Evolutionary conservation across 2,113 vertebrate genomes (phyloP).

Genomic region (Oncorhynchus kisutch): DNA sequence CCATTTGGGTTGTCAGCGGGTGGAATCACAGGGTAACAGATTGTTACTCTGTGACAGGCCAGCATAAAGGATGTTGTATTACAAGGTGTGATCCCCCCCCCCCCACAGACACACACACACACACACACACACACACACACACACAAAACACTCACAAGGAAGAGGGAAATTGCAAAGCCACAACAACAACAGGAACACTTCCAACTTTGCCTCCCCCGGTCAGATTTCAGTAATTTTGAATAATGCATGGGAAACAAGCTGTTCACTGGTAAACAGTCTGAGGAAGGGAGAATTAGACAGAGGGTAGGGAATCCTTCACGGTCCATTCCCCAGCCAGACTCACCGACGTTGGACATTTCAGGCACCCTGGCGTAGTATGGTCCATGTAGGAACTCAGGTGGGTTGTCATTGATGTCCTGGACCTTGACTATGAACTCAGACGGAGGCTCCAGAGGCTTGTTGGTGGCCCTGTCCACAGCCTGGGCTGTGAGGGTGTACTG

Average conservation of each 20-base stretch:
- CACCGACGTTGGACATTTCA: constrained; percentile 98
- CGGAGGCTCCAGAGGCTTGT: constrained; percentile 91
- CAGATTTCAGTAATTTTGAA: constrained; percentile 35
- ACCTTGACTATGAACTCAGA: constrained; percentile 99
- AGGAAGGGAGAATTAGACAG: background rate
- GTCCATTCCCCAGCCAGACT: constrained; percentile 56
- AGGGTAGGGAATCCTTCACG: background rate
- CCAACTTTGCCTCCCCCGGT: constrained; percentile 23
- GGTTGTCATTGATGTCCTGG: constrained; percentile 99
- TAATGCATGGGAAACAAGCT: constrained; percentile 38
- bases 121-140: background rate
- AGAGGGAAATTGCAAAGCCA: background rate
- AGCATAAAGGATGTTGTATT: constrained; percentile 56
- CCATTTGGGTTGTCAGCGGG: constrained; percentile 31
- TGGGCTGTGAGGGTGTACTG: constrained; percentile 96
- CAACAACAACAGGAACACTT: background rate
- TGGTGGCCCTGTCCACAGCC: constrained; percentile 91
- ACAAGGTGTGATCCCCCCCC: constrained; percentile 4
- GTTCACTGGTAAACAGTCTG: background rate
- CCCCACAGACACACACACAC: background rate
- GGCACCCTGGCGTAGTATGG: constrained; percentile 94
- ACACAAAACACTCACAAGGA: background rate
- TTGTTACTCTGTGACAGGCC: constrained; percentile 43
- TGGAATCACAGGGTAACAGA: constrained; percentile 41
- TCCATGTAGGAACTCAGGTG: constrained; percentile 91